phyloP scores from a whole-genome alignment of 92 coral and sea anemone species.

The Porites lobata region DNA sequence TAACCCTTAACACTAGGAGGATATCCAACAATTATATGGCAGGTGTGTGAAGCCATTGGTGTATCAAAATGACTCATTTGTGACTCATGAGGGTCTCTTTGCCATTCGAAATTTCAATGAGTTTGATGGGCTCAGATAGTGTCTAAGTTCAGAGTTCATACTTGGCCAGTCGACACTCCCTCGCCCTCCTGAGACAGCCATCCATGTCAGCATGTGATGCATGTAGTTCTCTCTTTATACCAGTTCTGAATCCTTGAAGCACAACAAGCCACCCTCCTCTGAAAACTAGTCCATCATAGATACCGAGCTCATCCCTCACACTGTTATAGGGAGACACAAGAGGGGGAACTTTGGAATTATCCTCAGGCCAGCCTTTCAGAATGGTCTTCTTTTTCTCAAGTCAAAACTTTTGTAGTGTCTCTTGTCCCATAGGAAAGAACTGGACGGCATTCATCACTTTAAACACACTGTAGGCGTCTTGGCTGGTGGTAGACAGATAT shows the following conservation, averaged over 20 bases:
- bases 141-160: slow-evolving; percentile 58
- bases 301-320: slow-evolving; percentile 23
- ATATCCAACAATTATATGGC: too few species aligned
- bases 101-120: slow-evolving; percentile 35
- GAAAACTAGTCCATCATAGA: slow-evolving; percentile 38
- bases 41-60: too few species aligned
- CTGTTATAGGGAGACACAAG: slow-evolving; percentile 37
- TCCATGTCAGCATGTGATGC: slow-evolving; percentile 42
- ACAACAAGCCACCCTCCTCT: slow-evolving; percentile 44
- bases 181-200: slow-evolving; percentile 51
- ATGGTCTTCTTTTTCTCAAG: neutral
- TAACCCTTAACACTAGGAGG: too few species aligned
- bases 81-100: slow-evolving; percentile 45
- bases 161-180: slow-evolving; percentile 55
- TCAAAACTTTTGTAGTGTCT: slow-evolving; percentile 20
- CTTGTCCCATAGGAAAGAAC: slow-evolving; percentile 43
- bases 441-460: slow-evolving; percentile 25
- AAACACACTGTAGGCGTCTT: slow-evolving; percentile 22
- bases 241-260: slow-evolving; percentile 32
- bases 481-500: neutral
- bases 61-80: neutral
- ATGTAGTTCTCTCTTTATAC: slow-evolving; percentile 54
- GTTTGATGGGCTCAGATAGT: slow-evolving; percentile 46
- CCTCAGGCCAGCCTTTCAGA: slow-evolving; percentile 8
- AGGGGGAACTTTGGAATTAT: slow-evolving; percentile 9